Evolutionary conservation across 2,888 invertebrate genomes (phyloP).

Genomic region (Cerastoderma edule): DNA sequence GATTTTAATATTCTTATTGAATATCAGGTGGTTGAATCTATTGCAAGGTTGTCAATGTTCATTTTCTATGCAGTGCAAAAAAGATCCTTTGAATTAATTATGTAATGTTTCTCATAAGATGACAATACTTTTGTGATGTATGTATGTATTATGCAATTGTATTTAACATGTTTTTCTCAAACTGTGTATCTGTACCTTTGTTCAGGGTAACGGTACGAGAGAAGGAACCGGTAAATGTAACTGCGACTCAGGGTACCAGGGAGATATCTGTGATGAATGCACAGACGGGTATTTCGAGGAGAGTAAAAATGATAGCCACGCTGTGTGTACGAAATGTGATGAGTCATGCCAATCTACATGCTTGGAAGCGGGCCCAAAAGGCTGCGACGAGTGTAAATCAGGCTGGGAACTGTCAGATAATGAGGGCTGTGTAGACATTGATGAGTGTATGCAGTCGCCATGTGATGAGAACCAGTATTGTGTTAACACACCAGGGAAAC

Average conservation of each 20-base stretch:
- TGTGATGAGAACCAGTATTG: conserved; percentile 91
- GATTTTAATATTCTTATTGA: no score
- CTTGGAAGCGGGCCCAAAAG: conserved; percentile 87
- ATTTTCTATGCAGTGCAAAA: no score
- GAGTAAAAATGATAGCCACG: conserved; percentile 73
- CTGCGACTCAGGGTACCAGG: conserved; percentile 93
- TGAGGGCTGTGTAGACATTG: conserved; percentile 91
- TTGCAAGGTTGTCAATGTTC: no score
- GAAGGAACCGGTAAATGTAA: conserved; percentile 96
- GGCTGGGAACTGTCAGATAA: conserved; percentile 91
- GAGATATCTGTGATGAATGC: conserved; percentile 92
- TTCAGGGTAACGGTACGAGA: conserved; percentile 93
- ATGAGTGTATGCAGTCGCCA: conserved; percentile 90
- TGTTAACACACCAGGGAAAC: conserved; percentile 94
- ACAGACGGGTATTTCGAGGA: conserved; percentile 87
- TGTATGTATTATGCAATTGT: no score
- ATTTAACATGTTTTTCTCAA: not conserved
- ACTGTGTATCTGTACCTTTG: conserved; percentile 28
- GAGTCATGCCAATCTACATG: conserved; percentile 91
- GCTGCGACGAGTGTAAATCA: conserved; percentile 87
- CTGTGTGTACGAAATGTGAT: conserved; percentile 90
- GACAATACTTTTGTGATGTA: no score
- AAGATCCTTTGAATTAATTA: not conserved
- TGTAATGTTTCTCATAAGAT: not conserved
- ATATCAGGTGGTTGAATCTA: no score